These are phyloP conservation scores for Cryptocephalus moraei DNA, from an alignment of 2,888 invertebrate genomes.

Conservation along the genomic window DNA sequence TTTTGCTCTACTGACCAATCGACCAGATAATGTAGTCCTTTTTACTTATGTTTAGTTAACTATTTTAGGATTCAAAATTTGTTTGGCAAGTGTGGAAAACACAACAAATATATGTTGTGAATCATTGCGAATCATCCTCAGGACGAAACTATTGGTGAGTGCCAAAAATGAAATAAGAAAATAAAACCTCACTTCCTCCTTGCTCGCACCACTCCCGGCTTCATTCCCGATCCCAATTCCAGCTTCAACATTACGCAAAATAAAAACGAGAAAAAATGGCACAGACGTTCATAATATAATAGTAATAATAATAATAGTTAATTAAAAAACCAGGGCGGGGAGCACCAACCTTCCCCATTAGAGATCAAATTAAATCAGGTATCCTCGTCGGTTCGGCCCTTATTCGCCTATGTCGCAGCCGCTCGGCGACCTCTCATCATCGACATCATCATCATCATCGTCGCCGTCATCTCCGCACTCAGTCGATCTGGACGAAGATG, in stretches of 20 bases:
- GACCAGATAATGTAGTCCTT: no score
- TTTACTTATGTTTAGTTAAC: no score
- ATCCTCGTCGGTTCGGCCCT: conserved; percentile 10
- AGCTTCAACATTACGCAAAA: background rate
- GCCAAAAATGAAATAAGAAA: no score
- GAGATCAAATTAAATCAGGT: conserved; percentile 19
- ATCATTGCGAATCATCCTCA: no score
- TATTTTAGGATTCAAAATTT: no score
- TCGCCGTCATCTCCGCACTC: background rate
- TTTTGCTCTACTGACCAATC: no score
- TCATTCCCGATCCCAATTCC: background rate
- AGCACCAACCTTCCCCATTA: background rate
- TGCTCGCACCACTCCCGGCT: no score
- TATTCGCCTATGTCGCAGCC: background rate
- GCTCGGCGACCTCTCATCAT: conserved; percentile 2
- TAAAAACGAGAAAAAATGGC: conserved; percentile 15
- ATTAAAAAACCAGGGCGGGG: background rate
- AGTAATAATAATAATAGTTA: background rate
- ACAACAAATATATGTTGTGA: no score
- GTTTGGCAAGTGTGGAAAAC: no score
- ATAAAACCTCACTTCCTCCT: no score
- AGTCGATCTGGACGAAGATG: conserved; percentile 37
- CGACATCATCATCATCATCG: no score
- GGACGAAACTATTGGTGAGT: no score
- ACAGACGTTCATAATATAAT: conserved; percentile 12